Base-by-base conservation (phyloP, 2,113 vertebrate species). In the Leiothrix lutea region DNA sequence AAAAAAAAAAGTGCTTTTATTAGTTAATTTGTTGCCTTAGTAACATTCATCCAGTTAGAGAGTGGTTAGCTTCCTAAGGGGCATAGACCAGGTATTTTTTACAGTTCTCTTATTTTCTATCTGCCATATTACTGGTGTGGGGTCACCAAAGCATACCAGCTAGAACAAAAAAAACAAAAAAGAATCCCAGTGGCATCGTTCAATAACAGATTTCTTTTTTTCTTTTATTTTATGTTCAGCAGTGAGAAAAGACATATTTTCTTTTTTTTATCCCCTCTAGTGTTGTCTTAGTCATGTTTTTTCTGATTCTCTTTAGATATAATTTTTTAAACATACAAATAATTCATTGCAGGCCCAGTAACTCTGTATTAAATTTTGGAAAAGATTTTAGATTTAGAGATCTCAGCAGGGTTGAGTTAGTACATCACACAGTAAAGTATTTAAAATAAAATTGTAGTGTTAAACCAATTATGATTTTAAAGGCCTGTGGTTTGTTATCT, bases 101-200 rank as follows among this genome's bases (percentile, higher is more conserved):
- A 35, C 29, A 75, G 5, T 31, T 66, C 14, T 77, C 7, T 44
- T 56, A 23, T 73, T 86, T 78, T 87, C 25, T 17, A 25, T 61
- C 61, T 81, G 22, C 5, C 8, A 20, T 51, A 70, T 25, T 78
- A 31, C 13, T 22, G 20, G 24, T 58, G 17, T 84, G 38, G 19
- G 8, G 2, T 73, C 40, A 80, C 11, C 21, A 47, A 84, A 67
- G 21, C 15, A 20, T 36, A 15, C 1, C 15, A 77, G 9, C 2
- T 42, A 44, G 22, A 92, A 56, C 1, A 3, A 35, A n/a, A 50
- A 42, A 17, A 7, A 2, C 9, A 36, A 29, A 33, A 40, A n/a
- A 5, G 2, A 28, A 10, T 2, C 6, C 6, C 11, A 14, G 20
- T 15, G 19, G 3, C 4, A 9, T 18, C 9, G 2, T 36, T 69